Evolutionary conservation across 2,888 invertebrate species (phyloP).

Genomic region (Campopleginae sp.): DNA sequence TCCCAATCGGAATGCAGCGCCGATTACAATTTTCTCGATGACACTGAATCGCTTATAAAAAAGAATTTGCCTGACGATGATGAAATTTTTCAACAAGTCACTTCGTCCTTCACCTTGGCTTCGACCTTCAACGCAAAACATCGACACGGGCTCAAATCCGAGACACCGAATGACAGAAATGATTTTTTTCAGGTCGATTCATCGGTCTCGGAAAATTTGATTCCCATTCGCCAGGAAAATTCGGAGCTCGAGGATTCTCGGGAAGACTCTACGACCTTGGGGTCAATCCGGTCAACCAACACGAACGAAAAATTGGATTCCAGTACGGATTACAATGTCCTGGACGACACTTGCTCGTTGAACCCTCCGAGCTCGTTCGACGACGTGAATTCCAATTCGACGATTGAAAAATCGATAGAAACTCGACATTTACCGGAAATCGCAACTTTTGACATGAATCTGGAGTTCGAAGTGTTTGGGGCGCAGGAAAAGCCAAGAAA

Average conservation of each 20-base stretch:
- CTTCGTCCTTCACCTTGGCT: not conserved
- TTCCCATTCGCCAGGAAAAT: not conserved
- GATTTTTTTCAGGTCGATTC: not conserved
- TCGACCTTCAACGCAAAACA: not conserved
- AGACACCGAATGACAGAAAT: not conserved
- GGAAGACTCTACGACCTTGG: not conserved
- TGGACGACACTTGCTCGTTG: slow-evolving; percentile 74
- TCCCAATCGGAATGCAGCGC: slow-evolving; percentile 29
- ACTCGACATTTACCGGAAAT: not conserved
- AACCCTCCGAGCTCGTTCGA: slow-evolving; percentile 62
- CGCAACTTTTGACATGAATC: not conserved
- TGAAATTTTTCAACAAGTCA: not conserved
- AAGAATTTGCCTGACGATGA: slow-evolving; percentile 7
- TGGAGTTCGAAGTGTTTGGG: not conserved
- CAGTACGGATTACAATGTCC: slow-evolving; percentile 80
- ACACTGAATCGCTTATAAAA: slow-evolving; percentile 72
- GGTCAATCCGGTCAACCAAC: not conserved
- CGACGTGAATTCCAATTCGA: slow-evolving; percentile 21
- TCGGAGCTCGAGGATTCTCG: not conserved
- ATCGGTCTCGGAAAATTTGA: not conserved
- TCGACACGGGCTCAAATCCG: not conserved
- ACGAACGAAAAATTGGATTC: slow-evolving; percentile 18
- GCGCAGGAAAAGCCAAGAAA: not conserved
- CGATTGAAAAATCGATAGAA: not conserved
- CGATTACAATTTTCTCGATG: slow-evolving; percentile 64